These are phyloP conservation scores for Rhinoptilus africanus DNA, from an alignment of 2,113 vertebrate genomes.

Conservation along the genomic window DNA sequence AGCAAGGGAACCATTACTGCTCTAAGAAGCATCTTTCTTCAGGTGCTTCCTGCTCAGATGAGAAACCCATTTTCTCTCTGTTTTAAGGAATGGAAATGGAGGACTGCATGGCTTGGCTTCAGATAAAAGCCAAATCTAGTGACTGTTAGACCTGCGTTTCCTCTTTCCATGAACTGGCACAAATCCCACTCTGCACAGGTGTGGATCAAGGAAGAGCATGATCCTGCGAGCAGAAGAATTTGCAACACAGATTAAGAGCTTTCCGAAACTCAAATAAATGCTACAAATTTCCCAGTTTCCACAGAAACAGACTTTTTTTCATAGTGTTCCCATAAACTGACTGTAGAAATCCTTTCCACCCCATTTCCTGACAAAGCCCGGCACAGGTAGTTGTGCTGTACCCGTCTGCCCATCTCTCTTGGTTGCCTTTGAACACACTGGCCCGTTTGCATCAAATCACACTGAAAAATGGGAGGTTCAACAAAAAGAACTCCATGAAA, in stretches of 20 bases:
- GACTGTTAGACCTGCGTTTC: background rate
- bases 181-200: background rate
- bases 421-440: background rate
- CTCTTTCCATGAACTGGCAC: background rate
- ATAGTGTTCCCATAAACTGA: background rate
- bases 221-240: background rate
- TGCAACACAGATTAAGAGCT: background rate
- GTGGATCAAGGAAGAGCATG: background rate
- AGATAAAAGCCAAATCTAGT: background rate
- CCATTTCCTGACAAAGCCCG: background rate
- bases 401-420: fast-evolving
- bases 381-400: background rate
- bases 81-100: no score
- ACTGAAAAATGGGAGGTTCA: background rate
- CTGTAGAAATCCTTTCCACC: background rate
- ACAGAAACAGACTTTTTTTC: background rate
- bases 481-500: background rate
- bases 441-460: background rate
- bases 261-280: background rate
- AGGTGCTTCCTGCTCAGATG: background rate
- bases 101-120: background rate
- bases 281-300: background rate
- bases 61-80: no score
- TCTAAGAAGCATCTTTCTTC: background rate
- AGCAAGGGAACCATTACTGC: no score